Percentiles rank a stretch among this genome's conserved stretches.
phyloP scores from a whole-genome alignment of 1,140 invertebrate genomes.

The Riptortus pedestris region DNA sequence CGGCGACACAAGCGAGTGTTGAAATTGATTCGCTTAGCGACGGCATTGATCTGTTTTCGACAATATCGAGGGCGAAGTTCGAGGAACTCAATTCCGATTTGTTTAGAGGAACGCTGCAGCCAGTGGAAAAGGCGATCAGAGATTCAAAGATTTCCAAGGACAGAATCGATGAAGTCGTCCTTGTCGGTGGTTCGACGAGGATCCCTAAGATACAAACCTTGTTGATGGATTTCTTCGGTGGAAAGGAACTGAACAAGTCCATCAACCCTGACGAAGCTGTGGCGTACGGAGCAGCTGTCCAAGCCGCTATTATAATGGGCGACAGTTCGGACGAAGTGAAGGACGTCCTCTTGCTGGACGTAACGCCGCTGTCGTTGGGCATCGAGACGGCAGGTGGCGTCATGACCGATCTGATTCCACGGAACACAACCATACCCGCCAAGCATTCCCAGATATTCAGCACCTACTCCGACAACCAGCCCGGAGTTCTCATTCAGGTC shows the following conservation, averaged over 20 bases:
- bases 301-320: constrained; percentile 86
- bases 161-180: constrained; percentile 86
- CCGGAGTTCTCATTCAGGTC: constrained; percentile 77
- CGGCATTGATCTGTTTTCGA: constrained; percentile 93
- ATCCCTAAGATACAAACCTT: constrained; percentile 96
- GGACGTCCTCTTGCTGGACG: constrained; percentile 84
- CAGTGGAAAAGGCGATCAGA: constrained; percentile 85
- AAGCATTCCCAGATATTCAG: constrained; percentile 94
- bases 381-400: constrained; percentile 96
- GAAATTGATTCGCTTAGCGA: constrained; percentile 93
- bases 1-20: constrained; percentile 84
- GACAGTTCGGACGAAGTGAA: constrained; percentile 88
- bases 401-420: constrained; percentile 89
- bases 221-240: constrained; percentile 91
- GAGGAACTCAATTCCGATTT: constrained; percentile 91
- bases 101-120: constrained; percentile 83
- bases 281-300: constrained; percentile 79
- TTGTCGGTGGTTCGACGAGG: constrained; percentile 96
- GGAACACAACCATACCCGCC: constrained; percentile 91
- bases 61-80: constrained; percentile 86
- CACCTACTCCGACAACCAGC: constrained; percentile 93
- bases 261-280: constrained; percentile 94
- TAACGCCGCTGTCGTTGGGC: constrained; percentile 87
- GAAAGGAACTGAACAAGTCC: constrained; percentile 95
- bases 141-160: constrained; percentile 91